Conservation (phyloP, 2,113 vertebrate genomes). For the Catharus minimus region DNA sequence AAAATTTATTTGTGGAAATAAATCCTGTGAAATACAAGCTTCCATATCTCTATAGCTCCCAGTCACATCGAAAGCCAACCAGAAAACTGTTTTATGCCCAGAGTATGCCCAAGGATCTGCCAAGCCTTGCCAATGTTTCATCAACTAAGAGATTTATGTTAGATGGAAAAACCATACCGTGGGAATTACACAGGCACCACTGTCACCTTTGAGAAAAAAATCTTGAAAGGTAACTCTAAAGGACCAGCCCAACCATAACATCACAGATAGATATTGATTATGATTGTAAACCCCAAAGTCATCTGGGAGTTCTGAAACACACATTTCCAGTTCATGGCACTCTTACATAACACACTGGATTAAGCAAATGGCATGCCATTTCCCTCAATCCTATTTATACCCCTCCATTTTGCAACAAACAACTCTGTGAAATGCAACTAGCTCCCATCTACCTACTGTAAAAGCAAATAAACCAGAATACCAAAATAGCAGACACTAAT, state of each 20-base stretch:
- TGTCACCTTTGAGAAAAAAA: neutral
- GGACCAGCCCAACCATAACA: neutral
- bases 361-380: neutral
- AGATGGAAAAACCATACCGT: neutral
- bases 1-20: neutral
- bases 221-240: neutral
- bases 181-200: neutral
- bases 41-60: neutral
- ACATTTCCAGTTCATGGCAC: neutral
- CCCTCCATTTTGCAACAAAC: neutral
- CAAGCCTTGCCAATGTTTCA: neutral
- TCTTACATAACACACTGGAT: rapidly evolving
- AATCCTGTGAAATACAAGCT: neutral
- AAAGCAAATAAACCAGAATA: neutral
- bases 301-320: neutral
- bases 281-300: neutral
- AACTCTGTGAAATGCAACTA: neutral
- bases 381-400: neutral
- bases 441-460: neutral
- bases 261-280: neutral
- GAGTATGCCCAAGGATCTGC: neutral
- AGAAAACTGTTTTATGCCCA: neutral
- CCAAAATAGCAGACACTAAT: neutral
- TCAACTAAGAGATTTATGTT: neutral
- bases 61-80: neutral